These are phyloP conservation scores for Chelon labrosus DNA, from an alignment of 2,797 vertebrate species.

Conservation along the genomic window DNA sequence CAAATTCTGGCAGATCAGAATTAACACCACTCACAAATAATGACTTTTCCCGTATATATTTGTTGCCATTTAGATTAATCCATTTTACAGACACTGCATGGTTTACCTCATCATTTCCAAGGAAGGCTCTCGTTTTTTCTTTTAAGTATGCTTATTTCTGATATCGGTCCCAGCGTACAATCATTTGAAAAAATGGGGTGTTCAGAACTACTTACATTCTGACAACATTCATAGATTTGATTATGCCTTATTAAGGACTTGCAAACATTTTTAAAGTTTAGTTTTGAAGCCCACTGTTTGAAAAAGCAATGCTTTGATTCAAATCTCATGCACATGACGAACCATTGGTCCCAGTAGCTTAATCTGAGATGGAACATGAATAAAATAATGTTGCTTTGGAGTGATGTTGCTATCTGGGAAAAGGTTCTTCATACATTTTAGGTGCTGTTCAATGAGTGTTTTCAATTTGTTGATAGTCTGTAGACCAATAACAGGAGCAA, in stretches of 20 bases:
- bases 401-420: constrained; percentile 46
- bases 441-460: constrained; percentile 33
- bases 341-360: background rate
- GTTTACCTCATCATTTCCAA: constrained; percentile 20
- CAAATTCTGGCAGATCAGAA: constrained; percentile 38
- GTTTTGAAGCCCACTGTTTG: no score
- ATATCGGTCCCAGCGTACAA: no score
- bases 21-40: constrained; percentile 16
- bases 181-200: constrained; percentile 3
- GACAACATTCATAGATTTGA: constrained; percentile 10
- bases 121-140: constrained; percentile 1
- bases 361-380: constrained; percentile 35
- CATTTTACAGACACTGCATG: constrained; percentile 28
- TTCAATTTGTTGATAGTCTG: constrained; percentile 1
- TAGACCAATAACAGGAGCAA: background rate
- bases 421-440: constrained; percentile 42
- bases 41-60: constrained; percentile 34
- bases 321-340: constrained; percentile 12
- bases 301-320: no score
- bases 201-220: constrained; percentile 26
- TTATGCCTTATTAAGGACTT: no score
- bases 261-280: no score
- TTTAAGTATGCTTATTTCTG: no score
- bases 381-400: constrained; percentile 43
- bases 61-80: constrained; percentile 52